A percentile compares a stretch with the other conserved stretches of the same genome.
These are phyloP conservation scores for Amphiura filiformis DNA, from an alignment of 35 echinoderm and acorn worm genomes.

Conservation along the genomic window DNA sequence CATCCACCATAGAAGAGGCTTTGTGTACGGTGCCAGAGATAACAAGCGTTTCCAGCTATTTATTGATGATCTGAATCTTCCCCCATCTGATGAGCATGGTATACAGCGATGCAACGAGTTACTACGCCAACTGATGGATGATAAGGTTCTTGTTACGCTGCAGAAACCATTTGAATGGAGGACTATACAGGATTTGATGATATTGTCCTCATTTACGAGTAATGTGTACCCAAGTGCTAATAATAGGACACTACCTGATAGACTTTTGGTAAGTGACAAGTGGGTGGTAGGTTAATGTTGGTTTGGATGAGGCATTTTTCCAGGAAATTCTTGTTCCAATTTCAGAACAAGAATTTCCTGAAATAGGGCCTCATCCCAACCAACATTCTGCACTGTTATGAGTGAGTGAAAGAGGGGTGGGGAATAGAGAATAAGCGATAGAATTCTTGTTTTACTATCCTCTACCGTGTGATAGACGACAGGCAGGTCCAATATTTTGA, in stretches of 20 bases:
- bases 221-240: constrained; percentile 64
- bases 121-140: constrained; percentile 85
- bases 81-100: constrained; percentile 78
- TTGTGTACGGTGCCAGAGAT: constrained; percentile 97
- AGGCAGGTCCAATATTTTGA: no score
- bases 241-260: constrained; percentile 62
- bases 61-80: constrained; percentile 95
- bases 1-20: constrained; percentile 96
- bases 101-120: constrained; percentile 86
- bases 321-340: no score
- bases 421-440: no score
- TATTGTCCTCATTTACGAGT: constrained; percentile 61
- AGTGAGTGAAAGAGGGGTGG: no score
- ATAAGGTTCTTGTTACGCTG: constrained; percentile 72
- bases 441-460: no score
- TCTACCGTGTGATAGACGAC: no score
- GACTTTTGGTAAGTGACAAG: constrained; percentile 65
- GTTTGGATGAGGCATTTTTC: neutral
- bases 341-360: no score
- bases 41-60: constrained; percentile 97
- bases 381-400: no score
- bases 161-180: constrained; percentile 99
- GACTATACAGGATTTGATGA: constrained; percentile 82
- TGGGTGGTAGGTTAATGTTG: neutral
- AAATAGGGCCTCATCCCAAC: no score